A percentile compares a stretch with the other conserved stretches of the same genome.
Evolutionary conservation across 92 coral and sea anemone species (phyloP).

Genomic region (Blastomussa wellsi): DNA sequence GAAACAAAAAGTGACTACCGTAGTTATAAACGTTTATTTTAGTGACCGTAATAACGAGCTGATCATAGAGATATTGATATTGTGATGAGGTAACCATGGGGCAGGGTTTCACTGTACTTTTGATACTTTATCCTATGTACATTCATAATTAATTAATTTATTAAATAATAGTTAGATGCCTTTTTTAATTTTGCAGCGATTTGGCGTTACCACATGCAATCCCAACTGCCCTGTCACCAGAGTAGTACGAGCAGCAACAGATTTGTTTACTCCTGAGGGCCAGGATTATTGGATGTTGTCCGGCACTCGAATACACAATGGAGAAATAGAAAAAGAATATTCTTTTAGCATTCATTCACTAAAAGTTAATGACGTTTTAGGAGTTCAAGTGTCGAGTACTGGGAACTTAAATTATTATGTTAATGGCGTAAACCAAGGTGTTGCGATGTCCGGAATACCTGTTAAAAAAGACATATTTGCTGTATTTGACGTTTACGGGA

Average conservation of each 20-base stretch:
- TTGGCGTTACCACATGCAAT: slow-evolving; percentile 86
- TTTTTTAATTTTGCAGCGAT: slow-evolving; percentile 61
- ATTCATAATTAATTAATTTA: neutral
- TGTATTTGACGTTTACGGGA: slow-evolving; percentile 96
- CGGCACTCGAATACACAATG: slow-evolving; percentile 93
- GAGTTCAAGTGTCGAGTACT: slow-evolving; percentile 78
- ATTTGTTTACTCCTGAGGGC: slow-evolving; percentile 83
- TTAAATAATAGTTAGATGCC: neutral
- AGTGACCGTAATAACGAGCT: no score
- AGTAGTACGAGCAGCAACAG: slow-evolving; percentile 92
- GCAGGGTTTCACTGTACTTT: no score
- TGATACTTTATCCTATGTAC: no score
- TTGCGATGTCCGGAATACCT: slow-evolving; percentile 87
- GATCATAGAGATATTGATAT: no score
- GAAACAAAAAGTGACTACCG: no score
- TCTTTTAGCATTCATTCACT: slow-evolving; percentile 82
- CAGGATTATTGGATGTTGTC: slow-evolving; percentile 93
- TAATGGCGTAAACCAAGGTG: slow-evolving; percentile 84
- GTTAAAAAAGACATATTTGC: slow-evolving; percentile 80
- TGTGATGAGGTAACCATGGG: no score
- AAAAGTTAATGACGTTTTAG: slow-evolving; percentile 79
- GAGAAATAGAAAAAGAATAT: slow-evolving; percentile 90
- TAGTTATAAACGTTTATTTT: no score
- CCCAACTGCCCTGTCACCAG: slow-evolving; percentile 81
- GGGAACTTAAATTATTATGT: slow-evolving; percentile 82